Conservation (phyloP, 2,888 invertebrate species). For the Gymnoscelis rufifasciata region DNA sequence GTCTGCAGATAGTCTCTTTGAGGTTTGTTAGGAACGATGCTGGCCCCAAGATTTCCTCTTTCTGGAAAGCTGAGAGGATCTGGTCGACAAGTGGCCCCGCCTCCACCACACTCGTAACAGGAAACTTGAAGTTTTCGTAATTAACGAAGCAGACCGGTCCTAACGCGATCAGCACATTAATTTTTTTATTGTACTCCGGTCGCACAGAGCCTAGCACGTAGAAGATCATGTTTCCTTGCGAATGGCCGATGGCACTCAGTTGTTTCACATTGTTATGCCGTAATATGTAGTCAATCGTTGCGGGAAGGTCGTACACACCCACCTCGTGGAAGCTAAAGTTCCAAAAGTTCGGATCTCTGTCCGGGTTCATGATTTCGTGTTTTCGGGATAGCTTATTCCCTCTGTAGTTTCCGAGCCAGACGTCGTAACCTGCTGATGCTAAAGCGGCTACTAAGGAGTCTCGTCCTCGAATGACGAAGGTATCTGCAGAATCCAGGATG, state of each 20-base stretch:
- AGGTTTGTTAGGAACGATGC: constrained; percentile 8
- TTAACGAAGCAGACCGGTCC: constrained; percentile 76
- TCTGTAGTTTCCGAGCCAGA: constrained; percentile 58
- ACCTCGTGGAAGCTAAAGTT: constrained; percentile 83
- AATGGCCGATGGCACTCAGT: constrained; percentile 83
- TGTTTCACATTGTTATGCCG: constrained; percentile 61
- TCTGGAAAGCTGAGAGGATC: constrained; percentile 6
- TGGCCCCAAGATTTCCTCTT: constrained; percentile 18
- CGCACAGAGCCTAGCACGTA: constrained; percentile 68
- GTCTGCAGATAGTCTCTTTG: constrained; percentile 11
- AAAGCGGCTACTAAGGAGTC: constrained; percentile 40
- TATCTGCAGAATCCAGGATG: constrained; percentile 38
- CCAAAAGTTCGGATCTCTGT: constrained; percentile 60
- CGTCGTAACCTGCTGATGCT: constrained; percentile 71
- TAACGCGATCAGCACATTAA: constrained; percentile 68
- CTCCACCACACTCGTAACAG: constrained; percentile 11
- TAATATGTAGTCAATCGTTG: constrained; percentile 63
- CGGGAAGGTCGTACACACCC: constrained; percentile 82
- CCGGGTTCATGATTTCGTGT: constrained; percentile 61
- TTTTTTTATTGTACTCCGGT: constrained; percentile 77
- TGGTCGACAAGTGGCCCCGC: constrained; percentile 8
- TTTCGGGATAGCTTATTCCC: constrained; percentile 79
- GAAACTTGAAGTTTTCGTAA: constrained; percentile 11
- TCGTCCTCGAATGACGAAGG: constrained; percentile 39
- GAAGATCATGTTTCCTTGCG: constrained; percentile 79